phyloP scores from a whole-genome alignment of 2,113 vertebrate genomes.

The Setophaga petechia region DNA sequence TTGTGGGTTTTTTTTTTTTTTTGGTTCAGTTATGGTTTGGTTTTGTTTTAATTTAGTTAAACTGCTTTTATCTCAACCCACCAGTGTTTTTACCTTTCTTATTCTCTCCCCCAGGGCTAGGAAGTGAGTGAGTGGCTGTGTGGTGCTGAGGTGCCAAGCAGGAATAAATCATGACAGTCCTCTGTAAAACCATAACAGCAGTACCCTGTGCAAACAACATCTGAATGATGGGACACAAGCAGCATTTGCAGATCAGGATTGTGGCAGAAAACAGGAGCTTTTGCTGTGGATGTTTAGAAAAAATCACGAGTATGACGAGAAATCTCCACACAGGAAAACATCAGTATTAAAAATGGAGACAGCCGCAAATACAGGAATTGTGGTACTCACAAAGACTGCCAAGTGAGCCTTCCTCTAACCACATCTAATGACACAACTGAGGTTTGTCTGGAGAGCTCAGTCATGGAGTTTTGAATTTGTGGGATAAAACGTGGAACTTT shows the following conservation, averaged over 20 bases:
- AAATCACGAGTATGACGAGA: background rate
- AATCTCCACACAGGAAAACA: background rate
- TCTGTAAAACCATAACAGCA: background rate
- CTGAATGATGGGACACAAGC: background rate
- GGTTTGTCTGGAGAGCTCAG: background rate
- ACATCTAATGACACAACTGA: slow-evolving; percentile 1
- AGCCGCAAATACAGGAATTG: background rate
- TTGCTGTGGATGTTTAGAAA: background rate
- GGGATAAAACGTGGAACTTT: background rate
- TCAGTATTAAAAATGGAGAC: background rate
- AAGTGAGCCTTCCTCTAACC: background rate
- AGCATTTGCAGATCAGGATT: background rate
- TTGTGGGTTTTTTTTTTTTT: background rate
- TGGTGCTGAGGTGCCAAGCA: background rate
- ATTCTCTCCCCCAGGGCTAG: background rate
- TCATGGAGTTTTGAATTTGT: background rate
- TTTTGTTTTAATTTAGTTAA: background rate
- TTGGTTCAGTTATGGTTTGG: background rate
- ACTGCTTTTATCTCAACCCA: background rate
- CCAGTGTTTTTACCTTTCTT: background rate
- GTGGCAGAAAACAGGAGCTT: background rate
- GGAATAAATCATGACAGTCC: background rate
- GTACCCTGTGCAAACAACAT: background rate
- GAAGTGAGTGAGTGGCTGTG: background rate
- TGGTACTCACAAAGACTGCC: slow-evolving; percentile 9